Percentiles rank a stretch among this genome's conserved stretches.
These are phyloP conservation scores for Mystacornis crossleyi DNA, from an alignment of 2,113 vertebrate species.

Conservation along the genomic window DNA sequence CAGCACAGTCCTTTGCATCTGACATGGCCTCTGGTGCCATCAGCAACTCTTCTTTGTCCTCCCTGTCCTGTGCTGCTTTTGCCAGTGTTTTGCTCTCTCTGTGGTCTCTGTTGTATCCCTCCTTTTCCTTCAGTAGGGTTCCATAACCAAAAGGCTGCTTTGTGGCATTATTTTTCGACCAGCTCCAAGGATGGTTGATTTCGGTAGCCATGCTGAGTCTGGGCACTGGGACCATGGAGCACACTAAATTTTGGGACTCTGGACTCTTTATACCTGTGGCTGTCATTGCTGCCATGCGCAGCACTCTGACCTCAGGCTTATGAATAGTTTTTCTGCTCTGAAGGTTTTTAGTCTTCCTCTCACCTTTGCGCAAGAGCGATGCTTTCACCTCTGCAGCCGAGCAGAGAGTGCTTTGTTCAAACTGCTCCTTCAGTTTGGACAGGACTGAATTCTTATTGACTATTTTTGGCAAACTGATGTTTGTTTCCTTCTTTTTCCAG, in stretches of 20 bases:
- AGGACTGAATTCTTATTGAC: constrained; percentile 69
- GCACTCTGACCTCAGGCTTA: constrained; percentile 48
- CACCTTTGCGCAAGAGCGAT: not conserved
- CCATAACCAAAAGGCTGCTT: not conserved
- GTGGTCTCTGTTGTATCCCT: not conserved
- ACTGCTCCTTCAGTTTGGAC: constrained; percentile 79
- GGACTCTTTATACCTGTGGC: constrained; percentile 38
- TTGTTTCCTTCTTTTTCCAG: not conserved
- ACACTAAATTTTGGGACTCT: constrained; percentile 57
- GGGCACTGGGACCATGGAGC: constrained; percentile 36
- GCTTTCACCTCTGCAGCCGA: constrained; percentile 53
- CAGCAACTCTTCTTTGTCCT: not conserved
- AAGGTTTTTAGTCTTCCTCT: constrained; percentile 4
- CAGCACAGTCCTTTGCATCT: not conserved
- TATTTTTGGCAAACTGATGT: constrained; percentile 37
- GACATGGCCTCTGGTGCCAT: not conserved
- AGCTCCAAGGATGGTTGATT: constrained; percentile 66
- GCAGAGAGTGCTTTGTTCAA: constrained; percentile 77
- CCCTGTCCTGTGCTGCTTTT: not conserved
- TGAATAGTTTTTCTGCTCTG: constrained; percentile 24
- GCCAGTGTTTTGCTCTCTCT: not conserved
- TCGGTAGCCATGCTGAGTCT: constrained; percentile 64
- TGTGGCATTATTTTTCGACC: constrained; percentile 21
- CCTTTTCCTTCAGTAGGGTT: not conserved
- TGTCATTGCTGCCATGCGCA: constrained; percentile 37